phyloP scores from a whole-genome alignment of 2,888 invertebrate genomes.

The Aleiodes testaceus region DNA sequence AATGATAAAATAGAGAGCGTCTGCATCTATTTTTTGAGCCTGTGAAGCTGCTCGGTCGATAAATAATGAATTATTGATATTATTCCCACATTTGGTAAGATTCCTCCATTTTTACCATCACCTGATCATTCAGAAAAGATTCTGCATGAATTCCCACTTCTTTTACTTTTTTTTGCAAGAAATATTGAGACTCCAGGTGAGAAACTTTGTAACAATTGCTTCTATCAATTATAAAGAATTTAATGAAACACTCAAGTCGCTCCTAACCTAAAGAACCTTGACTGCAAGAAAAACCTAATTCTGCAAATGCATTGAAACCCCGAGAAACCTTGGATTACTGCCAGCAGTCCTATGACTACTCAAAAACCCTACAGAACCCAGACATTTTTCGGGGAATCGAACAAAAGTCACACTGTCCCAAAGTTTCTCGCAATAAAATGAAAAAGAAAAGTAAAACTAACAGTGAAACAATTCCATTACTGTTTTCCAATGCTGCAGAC shows the following conservation, averaged over 20 bases:
- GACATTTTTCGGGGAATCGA: constrained; percentile 8
- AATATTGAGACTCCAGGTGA: too few species aligned
- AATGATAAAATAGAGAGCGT: too few species aligned
- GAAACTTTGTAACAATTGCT: too few species aligned
- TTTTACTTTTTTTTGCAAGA: too few species aligned
- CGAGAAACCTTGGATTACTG: background rate
- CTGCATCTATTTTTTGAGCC: too few species aligned
- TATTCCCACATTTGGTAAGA: too few species aligned
- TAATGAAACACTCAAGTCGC: background rate
- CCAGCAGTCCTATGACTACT: background rate
- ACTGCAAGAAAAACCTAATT: background rate
- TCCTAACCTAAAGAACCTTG: background rate
- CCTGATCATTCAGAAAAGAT: too few species aligned
- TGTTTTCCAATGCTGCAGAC: background rate
- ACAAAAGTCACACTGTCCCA: constrained; percentile 27
- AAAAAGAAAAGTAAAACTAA: background rate
- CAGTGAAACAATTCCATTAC: background rate
- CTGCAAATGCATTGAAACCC: too few species aligned
- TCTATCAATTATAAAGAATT: background rate
- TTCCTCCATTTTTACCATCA: too few species aligned
- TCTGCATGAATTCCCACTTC: too few species aligned
- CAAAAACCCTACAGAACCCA: constrained; percentile 14
- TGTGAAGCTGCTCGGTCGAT: too few species aligned
- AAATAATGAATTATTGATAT: too few species aligned
- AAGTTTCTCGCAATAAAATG: background rate